These are phyloP conservation scores for Lepidochitona cinerea DNA, from an alignment of 2,888 invertebrate genomes.

Conservation along the genomic window DNA sequence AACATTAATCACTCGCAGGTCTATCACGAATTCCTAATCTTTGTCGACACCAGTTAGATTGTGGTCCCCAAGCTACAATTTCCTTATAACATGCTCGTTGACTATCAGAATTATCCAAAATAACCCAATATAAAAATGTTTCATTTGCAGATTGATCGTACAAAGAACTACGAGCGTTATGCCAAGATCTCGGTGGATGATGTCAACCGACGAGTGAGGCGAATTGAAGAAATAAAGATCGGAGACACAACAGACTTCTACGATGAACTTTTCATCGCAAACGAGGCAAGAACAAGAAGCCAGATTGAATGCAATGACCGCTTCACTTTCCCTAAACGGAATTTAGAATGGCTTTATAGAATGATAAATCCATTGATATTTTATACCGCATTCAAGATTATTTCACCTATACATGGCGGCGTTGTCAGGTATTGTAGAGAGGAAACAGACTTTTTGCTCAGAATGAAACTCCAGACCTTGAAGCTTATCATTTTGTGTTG, in stretches of 20 bases:
- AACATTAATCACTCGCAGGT: no score
- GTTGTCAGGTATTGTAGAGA: background rate
- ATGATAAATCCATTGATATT: no score
- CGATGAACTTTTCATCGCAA: constrained; percentile 45
- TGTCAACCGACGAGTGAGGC: constrained; percentile 37
- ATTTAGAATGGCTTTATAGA: background rate
- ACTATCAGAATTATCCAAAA: no score
- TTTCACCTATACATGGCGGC: background rate
- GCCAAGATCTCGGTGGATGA: constrained; percentile 47
- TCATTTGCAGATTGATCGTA: constrained; percentile 34
- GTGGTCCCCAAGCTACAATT: no score
- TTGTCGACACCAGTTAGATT: no score
- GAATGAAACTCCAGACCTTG: no score
- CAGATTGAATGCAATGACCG: background rate
- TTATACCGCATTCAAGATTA: background rate
- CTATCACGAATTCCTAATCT: no score
- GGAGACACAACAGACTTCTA: constrained; percentile 33
- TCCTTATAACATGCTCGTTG: no score
- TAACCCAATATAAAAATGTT: background rate
- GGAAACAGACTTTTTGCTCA: background rate
- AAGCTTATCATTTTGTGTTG: no score
- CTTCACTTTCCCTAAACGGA: background rate
- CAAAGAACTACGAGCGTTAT: constrained; percentile 27
- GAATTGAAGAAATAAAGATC: constrained; percentile 40
- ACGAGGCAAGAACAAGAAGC: constrained; percentile 36